Evolutionary conservation across 2,888 invertebrate genomes (phyloP).

Genomic region (Torymus tubicola): DNA sequence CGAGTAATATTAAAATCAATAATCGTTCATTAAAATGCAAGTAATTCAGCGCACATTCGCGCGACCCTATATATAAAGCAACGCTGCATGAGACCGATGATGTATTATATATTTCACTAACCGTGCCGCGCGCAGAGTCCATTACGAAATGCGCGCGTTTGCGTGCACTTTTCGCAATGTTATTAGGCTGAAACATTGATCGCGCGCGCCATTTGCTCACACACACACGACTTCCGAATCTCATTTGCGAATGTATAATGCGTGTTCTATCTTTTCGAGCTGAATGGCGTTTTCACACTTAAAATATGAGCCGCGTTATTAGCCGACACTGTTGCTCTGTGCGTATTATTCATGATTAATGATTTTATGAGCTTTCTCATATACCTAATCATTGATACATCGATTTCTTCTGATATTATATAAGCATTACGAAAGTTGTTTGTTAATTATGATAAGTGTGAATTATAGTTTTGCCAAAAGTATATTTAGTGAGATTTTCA

Average conservation of each 20-base stretch:
- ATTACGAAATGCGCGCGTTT: constrained; percentile 40
- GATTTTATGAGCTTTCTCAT: too few species aligned
- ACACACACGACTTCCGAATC: constrained; percentile 40
- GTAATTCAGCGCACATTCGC: constrained; percentile 31
- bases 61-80: constrained; percentile 18
- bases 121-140: constrained; percentile 2
- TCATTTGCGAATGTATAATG: constrained; percentile 54
- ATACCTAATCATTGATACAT: too few species aligned
- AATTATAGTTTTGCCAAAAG: too few species aligned
- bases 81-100: constrained; percentile 28
- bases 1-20: constrained; percentile 23
- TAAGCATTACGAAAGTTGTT: too few species aligned
- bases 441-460: too few species aligned
- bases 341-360: too few species aligned
- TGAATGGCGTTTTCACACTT: neutral
- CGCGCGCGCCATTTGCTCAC: neutral
- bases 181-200: constrained; percentile 33
- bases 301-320: neutral
- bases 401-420: too few species aligned
- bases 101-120: constrained; percentile 35
- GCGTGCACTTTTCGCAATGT: constrained; percentile 49
- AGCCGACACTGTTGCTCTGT: too few species aligned
- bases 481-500: too few species aligned
- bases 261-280: neutral
- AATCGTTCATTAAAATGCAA: constrained; percentile 22